A percentile compares a stretch with the other conserved stretches of the same genome.
These are phyloP conservation scores for Daboia siamensis DNA, from an alignment of 2,113 vertebrate genomes.

Conservation along the genomic window DNA sequence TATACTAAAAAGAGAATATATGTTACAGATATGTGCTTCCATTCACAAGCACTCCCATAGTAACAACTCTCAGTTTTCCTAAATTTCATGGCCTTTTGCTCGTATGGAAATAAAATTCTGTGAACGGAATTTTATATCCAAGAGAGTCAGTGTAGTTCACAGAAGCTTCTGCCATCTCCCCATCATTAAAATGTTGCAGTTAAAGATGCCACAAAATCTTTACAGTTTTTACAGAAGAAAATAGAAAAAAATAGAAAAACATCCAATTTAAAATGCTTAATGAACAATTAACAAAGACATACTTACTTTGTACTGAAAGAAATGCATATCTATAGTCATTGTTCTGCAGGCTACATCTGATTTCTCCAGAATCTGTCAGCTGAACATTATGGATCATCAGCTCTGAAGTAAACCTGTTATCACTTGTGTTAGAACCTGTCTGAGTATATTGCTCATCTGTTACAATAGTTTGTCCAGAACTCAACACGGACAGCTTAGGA, in stretches of 20 bases:
- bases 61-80: not conserved
- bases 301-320: conserved; percentile 82
- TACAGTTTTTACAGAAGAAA: not conserved
- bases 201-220: not conserved
- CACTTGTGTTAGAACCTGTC: conserved; percentile 26
- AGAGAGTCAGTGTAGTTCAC: not conserved
- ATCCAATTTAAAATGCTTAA: not conserved
- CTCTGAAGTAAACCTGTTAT: conserved; percentile 63
- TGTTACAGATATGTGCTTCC: not conserved
- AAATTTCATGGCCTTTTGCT: not conserved
- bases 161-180: not conserved
- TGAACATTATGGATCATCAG: conserved; percentile 69
- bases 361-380: conserved; percentile 63
- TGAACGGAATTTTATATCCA: not conserved
- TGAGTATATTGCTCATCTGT: conserved; percentile 64
- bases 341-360: conserved; percentile 78
- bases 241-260: not conserved
- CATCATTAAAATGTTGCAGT: not conserved
- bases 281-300: not conserved
- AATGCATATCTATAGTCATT: conserved; percentile 53
- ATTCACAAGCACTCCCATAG: not conserved
- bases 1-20: not conserved
- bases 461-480: conserved; percentile 51
- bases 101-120: not conserved
- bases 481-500: conserved; percentile 66